Base-by-base conservation (phyloP, 2,888 invertebrate species). In the Phragmatobia fuliginosa region DNA sequence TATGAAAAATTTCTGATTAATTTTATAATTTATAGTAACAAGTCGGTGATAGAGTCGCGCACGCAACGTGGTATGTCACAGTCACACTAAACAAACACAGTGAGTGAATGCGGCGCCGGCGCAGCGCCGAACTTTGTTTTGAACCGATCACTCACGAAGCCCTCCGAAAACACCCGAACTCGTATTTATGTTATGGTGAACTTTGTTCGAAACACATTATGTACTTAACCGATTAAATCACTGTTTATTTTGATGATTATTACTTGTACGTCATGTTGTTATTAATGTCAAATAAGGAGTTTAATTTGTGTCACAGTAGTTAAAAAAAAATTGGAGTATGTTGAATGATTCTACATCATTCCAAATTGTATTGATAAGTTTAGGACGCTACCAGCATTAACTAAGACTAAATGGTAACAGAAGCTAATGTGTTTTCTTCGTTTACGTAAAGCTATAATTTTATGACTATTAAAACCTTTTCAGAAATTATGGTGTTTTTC, bases 131-230 rank as follows among this genome's bases (percentile, higher is more conserved):
- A 80, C 85, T 87, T 89, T 94, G 93, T 94, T 94, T 91, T 94
- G 92, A 79, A 84, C 89, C 94, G 92, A 93, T 70, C 80, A 72
- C 72, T 41, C 74, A 86, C 94, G 94, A 94, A 78, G 72, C 70
- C 67, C 49, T 70, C 77, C 94, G 94, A 88, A 92, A 88, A 88
- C 76, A 76, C 59, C 86, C 94, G 94, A 94, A 74, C 71, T 76
- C 80, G 68, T 88, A 85, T 89, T 89, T 89, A 90, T 83, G 85
- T 83, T 81, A 81, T 78, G 74, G 75, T 85, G 89, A 88, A 90
- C 91, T 90, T 91, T 90, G 90, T 80, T 83, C 87, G 62, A 74
- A 76, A 76, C 31, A 31, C 10, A 85, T 80, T 83, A 81, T n/a
- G n/a, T n/a, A n/a, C n/a, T n/a, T n/a, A n/a, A n/a, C 82, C 81